Base-by-base conservation (phyloP, 2,888 invertebrate genomes). In the Oxyteleia sp. region DNA sequence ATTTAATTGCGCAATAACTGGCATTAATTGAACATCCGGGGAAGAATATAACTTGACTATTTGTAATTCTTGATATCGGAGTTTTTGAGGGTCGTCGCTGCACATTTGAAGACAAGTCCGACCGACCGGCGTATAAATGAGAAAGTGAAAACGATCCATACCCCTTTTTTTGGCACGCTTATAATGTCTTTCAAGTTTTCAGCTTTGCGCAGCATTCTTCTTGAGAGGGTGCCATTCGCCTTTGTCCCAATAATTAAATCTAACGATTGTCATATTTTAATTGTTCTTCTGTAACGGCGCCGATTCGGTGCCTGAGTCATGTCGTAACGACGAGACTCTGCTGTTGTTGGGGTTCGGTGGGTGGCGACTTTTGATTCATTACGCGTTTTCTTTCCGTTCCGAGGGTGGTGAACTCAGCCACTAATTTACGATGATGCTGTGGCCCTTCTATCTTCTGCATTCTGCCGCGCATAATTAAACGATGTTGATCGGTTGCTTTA, bases 241-340 rank as follows among this genome's bases (percentile, higher is more conserved):
- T 90, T 90, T 90, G 89, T 91, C 86, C 87, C 90, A 88, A 92
- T 92, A 93, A 93, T 93, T 93, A 93, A 93, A 92, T 92, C 89
- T 89, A 91, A 92, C 91, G 91, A 93, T 92, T 92, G 91, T 92
- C 91, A 92, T 91, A 90, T 91, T 92, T 93, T 93, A 92, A 93
- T 92, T 92, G 90, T 93, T 89, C 90, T 88, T 90, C 88, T 90
- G 80, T 83, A 83, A 71, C 82, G 83, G 83, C 83, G 85, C 85
- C 85, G 79, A 85, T 82, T 76, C 81, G 82, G 80, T 81, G 85
- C 80, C 81, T 81, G 81, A 81, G 76, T 78, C 76, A 81, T 85
- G 83, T 79, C 81, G 83, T 84, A 83, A 85, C 74, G 84, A 76
- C 82, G 84, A 75, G 79, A 74, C 82, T 69, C 57, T 13, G 82